A percentile compares a stretch with the other conserved stretches of the same genome.
Evolutionary conservation across 2,113 vertebrate genomes (phyloP).

Genomic region (Marcusenius ussheri): DNA sequence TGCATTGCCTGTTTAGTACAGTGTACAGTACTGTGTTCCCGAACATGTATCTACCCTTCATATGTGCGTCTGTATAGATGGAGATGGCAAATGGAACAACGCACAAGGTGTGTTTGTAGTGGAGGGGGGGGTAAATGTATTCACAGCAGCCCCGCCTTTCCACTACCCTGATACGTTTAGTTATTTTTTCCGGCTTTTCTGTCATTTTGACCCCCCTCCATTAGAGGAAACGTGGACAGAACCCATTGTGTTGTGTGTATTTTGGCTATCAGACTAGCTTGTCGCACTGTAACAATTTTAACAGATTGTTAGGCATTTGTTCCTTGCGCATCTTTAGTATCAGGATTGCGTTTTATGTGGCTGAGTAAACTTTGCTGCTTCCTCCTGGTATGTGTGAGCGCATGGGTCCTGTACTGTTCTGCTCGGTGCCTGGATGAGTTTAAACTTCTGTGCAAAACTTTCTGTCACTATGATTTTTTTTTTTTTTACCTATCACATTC

Average conservation of each 20-base stretch:
- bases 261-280: neutral
- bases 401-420: neutral
- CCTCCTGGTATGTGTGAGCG: neutral
- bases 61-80: constrained; percentile 17
- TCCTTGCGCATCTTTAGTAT: neutral
- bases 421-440: neutral
- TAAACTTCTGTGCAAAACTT: constrained; percentile 8
- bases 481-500: constrained; percentile 1
- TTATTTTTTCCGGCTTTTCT: too few species aligned
- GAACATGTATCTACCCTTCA: neutral
- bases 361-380: neutral
- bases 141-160: neutral
- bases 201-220: neutral
- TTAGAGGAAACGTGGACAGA: neutral
- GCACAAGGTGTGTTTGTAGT: constrained; percentile 18
- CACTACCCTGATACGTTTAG: neutral
- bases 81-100: constrained; percentile 16
- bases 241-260: neutral
- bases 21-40: neutral
- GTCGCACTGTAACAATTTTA: neutral
- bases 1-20: neutral
- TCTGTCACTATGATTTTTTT: neutral
- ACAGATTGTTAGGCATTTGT: neutral
- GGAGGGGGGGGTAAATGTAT: neutral
- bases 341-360: neutral